Evolutionary conservation across 2,113 vertebrate genomes (phyloP), one percentile per base, ranked within the genome.

Genomic region (Bucco capensis): DNA sequence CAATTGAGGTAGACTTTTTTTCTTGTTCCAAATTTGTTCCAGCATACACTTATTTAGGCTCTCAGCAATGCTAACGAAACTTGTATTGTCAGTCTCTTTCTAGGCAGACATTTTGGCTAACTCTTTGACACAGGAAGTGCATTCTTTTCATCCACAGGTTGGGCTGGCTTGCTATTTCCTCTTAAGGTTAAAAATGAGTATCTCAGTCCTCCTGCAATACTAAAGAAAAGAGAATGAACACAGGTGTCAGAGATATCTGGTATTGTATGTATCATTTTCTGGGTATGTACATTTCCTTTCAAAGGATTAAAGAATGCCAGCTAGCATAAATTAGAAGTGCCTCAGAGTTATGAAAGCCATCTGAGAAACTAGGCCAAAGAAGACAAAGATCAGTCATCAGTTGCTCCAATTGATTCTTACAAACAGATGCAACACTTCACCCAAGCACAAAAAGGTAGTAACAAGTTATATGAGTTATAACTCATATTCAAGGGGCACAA

Each of bases 101-200:
- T 71, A 15, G n/a, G 30, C 14, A 62, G 46, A 33, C 6, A 23
- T 44, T 94, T 92, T 57, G 21, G 64, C 90, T 97, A 97, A 75
- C 58, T 92, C 87, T 90, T 95, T 85, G 95, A 64, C 33, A 76
- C 82, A 31, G 40, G 50, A 72, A 67, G 50, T 30, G 31, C 10
- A 5, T 69, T 95, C 79, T 97, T 97, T 91, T 97, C 96, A 37
- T 96, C 96, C 65, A 23, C 80, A 15, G 75, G 47, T 19, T 91
- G 94, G 1, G n/a, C 25, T 38, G 92, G 64, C 25, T 95, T 95
- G 50, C 75, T 66, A 14, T 89, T 89, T 82, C 93, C 91, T 90
- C 88, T 95, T 51, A 99, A 97, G 8, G 97, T 98, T 85, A 99
- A 71, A 94, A 98, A 98, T 2, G 98, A 98, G 33, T 99, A 99